phyloP scores from a whole-genome alignment of 2,797 vertebrate genomes.

The Tiaroga cobitis region DNA sequence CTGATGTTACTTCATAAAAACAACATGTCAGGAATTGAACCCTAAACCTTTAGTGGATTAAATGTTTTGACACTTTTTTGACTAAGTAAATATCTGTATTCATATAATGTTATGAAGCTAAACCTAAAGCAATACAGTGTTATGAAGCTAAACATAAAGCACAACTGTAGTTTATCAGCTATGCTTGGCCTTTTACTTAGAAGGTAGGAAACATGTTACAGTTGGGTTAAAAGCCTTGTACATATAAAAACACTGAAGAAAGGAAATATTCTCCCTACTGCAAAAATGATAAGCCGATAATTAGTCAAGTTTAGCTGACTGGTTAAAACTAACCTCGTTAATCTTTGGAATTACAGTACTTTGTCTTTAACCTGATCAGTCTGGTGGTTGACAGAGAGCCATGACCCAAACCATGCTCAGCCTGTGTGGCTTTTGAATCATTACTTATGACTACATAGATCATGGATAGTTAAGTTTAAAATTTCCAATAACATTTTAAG shows the following conservation, averaged over 20 bases:
- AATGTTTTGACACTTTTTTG: not conserved
- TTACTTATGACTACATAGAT: conserved; percentile 2
- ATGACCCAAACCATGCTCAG: conserved; percentile 5
- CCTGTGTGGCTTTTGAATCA: not conserved
- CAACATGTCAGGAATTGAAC: not conserved
- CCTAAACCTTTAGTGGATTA: not conserved
- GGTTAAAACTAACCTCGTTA: conserved; percentile 10
- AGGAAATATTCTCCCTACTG: not conserved
- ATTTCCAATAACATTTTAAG: not conserved
- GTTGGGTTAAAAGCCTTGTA: not conserved
- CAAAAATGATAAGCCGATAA: not conserved
- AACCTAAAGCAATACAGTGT: not conserved
- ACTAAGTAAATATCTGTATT: not conserved
- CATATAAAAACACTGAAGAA: not conserved
- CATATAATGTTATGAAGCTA: not conserved
- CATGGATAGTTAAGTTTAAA: not conserved
- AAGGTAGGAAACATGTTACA: not conserved
- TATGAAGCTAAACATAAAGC: not conserved
- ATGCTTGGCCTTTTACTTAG: not conserved
- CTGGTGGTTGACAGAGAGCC: conserved; percentile 23
- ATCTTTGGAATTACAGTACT: conserved; percentile 14
- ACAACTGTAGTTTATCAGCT: not conserved
- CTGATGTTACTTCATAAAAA: not conserved
- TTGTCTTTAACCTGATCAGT: conserved; percentile 26
- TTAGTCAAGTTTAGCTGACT: not conserved